phyloP scores from a whole-genome alignment of 2,797 vertebrate species.

The Phrynocephalus vlangalii region DNA sequence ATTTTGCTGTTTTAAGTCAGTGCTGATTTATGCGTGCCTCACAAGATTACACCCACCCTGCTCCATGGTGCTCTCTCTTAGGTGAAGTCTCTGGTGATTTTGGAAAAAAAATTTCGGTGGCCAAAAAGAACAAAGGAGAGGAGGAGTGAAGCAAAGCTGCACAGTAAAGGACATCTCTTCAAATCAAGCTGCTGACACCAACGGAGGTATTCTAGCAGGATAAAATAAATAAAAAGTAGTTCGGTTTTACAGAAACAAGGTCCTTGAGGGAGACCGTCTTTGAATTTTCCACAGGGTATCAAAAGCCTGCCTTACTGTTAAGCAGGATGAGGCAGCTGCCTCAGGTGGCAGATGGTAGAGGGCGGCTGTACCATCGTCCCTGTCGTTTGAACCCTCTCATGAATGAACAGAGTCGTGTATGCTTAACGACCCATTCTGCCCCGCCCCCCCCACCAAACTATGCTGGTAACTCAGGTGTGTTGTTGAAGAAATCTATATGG shows the following conservation, averaged over 20 bases:
- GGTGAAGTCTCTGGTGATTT: slow-evolving; percentile 43
- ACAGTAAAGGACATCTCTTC: slow-evolving; percentile 42
- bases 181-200: neutral
- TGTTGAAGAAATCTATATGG: too few species aligned
- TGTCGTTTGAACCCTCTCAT: too few species aligned
- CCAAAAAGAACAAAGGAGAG: neutral
- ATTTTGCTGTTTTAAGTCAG: slow-evolving; percentile 53
- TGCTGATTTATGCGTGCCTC: slow-evolving; percentile 57
- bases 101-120: slow-evolving; percentile 47
- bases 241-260: slow-evolving; percentile 38
- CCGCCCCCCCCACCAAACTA: too few species aligned
- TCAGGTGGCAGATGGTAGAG: too few species aligned
- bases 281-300: neutral
- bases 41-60: slow-evolving; percentile 23
- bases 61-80: slow-evolving; percentile 28
- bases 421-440: too few species aligned
- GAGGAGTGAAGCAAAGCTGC: neutral
- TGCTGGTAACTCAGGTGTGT: too few species aligned
- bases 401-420: too few species aligned
- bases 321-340: too few species aligned
- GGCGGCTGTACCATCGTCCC: too few species aligned
- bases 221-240: slow-evolving; percentile 1
- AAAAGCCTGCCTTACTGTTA: too few species aligned
- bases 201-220: neutral
- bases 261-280: neutral